phyloP scores from a whole-genome alignment of 2,888 invertebrate species.

The Yponomeuta cagnagella region DNA sequence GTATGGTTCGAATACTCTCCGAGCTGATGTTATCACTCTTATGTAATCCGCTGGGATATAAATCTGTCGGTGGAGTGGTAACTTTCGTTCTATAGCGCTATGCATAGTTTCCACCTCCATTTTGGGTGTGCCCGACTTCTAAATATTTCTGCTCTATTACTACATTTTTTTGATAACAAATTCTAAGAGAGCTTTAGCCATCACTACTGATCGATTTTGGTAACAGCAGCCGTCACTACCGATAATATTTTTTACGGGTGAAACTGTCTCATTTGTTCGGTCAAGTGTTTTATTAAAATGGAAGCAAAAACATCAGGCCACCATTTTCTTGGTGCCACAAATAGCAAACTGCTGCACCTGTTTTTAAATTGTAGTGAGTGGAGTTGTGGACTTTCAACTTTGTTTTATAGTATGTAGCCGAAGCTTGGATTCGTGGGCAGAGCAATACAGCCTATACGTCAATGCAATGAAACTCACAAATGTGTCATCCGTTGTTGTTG shows the following conservation, averaged over 20 bases:
- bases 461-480: no score
- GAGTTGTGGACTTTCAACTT: slow-evolving; percentile 9
- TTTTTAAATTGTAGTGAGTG: slow-evolving; percentile 3
- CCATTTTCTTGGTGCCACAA: background rate
- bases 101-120: no score
- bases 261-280: background rate
- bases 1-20: background rate
- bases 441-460: background rate
- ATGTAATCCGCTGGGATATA: background rate
- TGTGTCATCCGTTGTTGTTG: no score
- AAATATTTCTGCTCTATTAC: no score
- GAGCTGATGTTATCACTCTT: background rate
- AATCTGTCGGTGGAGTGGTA: background rate
- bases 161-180: no score
- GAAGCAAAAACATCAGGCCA: background rate
- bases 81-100: background rate
- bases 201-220: no score
- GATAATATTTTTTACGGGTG: background rate
- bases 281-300: background rate
- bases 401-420: slow-evolving; percentile 5
- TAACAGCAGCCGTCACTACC: background rate
- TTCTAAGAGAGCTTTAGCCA: no score
- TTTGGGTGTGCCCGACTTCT: no score
- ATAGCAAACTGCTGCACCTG: background rate
- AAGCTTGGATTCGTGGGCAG: background rate